Evolutionary conservation across 1,140 invertebrate genomes (phyloP), one percentile per base, ranked within the genome.

Genomic region (Meloidogyne chitwoodi): DNA sequence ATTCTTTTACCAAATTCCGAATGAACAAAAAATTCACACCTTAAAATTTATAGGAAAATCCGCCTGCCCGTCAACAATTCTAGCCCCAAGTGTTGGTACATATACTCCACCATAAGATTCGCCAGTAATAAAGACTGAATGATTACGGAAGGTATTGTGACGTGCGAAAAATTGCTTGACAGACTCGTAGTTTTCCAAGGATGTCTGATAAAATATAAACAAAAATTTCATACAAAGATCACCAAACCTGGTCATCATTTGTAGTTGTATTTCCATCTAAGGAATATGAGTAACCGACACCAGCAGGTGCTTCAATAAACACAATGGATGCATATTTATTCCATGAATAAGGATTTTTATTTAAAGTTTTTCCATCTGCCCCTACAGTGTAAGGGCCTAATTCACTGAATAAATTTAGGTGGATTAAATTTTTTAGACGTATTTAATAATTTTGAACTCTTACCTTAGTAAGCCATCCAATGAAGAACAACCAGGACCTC

Each of bases 231-330:
- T 62, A 16, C 24, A 19, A 16, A 24, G 63, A 19, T 24, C 19
- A 10, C 27, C 1, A 22, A 75, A 88, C 88, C 83, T 85, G 68
- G 78, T 90, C 88, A 87, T 91, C 90, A 82, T 88, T 83, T 34
- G 89, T 90, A 0, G 82, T 88, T 76, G 88, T 89, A 66, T 90
- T 88, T 66, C 87, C 86, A 78, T 89, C 87, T 27, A 82, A 80
- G n/a, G 89, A 84, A 80, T 91, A 91, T 0, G 90, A 91, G 77
- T 87, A 91, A 2, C 90, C 90, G 66, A 91, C 90, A 76, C 90
- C 81, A 6, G 81, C 81, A 22, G 90, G 90, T 4, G 90, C 87
- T 80, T 91, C 90, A 44, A 91, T 81, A 81, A 89, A 91, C 16
- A 91, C 76, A 29, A 96, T 64, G 4, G 71, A 73, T 63, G 71